Base-by-base conservation (phyloP, 2,888 invertebrate species). In the Thecocarcelia acutangulata region DNA sequence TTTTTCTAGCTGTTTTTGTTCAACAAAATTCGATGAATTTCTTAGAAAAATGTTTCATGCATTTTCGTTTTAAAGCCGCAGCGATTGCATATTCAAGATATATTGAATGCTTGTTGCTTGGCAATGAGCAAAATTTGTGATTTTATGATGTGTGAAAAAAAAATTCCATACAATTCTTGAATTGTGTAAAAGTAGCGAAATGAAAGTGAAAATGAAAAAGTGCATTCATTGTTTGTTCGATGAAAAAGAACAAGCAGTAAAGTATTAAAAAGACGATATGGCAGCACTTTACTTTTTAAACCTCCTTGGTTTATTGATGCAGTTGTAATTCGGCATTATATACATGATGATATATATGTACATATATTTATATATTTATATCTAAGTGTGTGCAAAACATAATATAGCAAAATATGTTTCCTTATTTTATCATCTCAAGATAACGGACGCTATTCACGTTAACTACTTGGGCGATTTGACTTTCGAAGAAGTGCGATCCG, bases 101-200 rank as follows among this genome's bases (percentile, higher is more conserved):
- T 17, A 28, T 66, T 12, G 52, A 50, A 40, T 21, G 21, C 19
- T 54, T 72, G 28, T 54, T 72, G 28, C 52, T 40, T 33, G 59
- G 33, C 12, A 21, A 19, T 19, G 5, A 13, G 12, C 37, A 19
- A 50, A 61, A 59, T 13, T 50, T 46, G 24, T 17, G 0, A n/a
- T 64, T 69, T 56, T 69, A 56, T 56, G 44, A 68, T 28, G 52
- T 66, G 66, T 52, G 52, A 46, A 73, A 64, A 33, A 33, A 12
- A 48, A 78, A 69, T 79, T 80, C 37, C 19, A 15, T 4, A 19
- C 56, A 74, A 80, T 69, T 69, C 42, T 19, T 12, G 54, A 73
- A 68, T 78, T 72, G 58, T 72, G 44, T 72, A 72, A 77, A 78
- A 61, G 59, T 46, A 73, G 52, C 37, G 0, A 40, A 46, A 15